phyloP scores from a whole-genome alignment of 2,113 vertebrate genomes.

The Pygoscelis antarcticus region DNA sequence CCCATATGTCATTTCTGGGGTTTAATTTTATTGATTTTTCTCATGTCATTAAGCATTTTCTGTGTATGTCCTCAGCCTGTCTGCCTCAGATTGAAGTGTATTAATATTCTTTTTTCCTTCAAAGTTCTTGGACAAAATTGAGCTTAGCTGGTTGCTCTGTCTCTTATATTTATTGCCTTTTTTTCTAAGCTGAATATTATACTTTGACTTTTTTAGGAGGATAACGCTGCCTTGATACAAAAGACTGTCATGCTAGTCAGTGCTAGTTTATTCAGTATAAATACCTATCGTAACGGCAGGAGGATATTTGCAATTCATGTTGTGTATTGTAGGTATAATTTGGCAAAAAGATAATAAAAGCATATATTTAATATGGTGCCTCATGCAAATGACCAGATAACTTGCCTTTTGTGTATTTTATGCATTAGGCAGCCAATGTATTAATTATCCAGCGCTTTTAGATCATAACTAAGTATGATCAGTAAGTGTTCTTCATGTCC shows the following conservation, averaged over 20 bases:
- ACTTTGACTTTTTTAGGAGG: not conserved
- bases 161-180: not conserved
- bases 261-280: not conserved
- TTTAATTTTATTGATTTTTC: not conserved
- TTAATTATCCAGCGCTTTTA: not conserved
- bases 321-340: not conserved
- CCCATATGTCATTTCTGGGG: not conserved
- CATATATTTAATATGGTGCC: not conserved
- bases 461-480: not conserved
- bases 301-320: not conserved
- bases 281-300: not conserved
- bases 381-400: not conserved
- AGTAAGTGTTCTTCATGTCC: not conserved
- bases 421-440: not conserved
- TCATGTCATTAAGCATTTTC: not conserved
- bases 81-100: not conserved
- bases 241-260: not conserved
- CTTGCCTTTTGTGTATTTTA: not conserved
- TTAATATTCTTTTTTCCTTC: not conserved
- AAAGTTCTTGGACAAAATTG: not conserved
- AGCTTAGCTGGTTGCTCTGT: not conserved
- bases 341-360: not conserved
- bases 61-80: not conserved
- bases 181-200: not conserved
- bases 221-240: not conserved